Evolutionary conservation across 2,888 invertebrate species (phyloP).

Genomic region (Dyspetes luteomarginatus): DNA sequence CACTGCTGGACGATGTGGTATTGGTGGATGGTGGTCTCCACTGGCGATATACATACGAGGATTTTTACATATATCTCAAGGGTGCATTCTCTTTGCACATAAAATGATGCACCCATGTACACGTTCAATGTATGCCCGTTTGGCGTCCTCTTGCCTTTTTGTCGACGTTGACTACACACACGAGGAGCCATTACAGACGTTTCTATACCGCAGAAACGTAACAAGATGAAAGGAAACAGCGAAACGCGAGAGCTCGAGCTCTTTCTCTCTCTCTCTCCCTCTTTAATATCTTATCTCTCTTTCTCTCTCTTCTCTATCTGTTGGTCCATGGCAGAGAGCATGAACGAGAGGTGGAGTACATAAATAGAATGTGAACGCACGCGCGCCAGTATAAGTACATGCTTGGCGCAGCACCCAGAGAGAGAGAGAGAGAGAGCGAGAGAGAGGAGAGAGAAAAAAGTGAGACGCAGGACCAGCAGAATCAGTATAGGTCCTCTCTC

Average conservation of each 20-base stretch:
- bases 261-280: slow-evolving; percentile 13
- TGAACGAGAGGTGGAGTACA: slow-evolving; percentile 81
- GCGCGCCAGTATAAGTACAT: slow-evolving; percentile 60
- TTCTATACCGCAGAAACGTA: slow-evolving; percentile 76
- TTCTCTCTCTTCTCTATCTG: slow-evolving; percentile 10
- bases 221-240: slow-evolving; percentile 81
- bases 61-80: slow-evolving; percentile 13
- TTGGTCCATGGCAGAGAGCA: slow-evolving; percentile 65
- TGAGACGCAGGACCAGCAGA: slow-evolving; percentile 55
- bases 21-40: slow-evolving; percentile 34
- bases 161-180: slow-evolving; percentile 16
- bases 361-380: slow-evolving; percentile 80
- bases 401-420: slow-evolving; percentile 41
- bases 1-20: slow-evolving; percentile 35
- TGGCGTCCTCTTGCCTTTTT: slow-evolving; percentile 22
- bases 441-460: slow-evolving; percentile 56
- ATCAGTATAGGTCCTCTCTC: not conserved
- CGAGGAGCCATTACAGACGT: not conserved
- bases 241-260: slow-evolving; percentile 68
- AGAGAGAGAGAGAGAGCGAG: slow-evolving; percentile 38
- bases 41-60: slow-evolving; percentile 15
- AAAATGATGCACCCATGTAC: no score
- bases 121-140: no score
- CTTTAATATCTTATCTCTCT: no score
- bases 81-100: slow-evolving; percentile 33